Evolutionary conservation across 2,113 vertebrate species (phyloP).

Genomic region (Ictidomys tridecemlineatus): DNA sequence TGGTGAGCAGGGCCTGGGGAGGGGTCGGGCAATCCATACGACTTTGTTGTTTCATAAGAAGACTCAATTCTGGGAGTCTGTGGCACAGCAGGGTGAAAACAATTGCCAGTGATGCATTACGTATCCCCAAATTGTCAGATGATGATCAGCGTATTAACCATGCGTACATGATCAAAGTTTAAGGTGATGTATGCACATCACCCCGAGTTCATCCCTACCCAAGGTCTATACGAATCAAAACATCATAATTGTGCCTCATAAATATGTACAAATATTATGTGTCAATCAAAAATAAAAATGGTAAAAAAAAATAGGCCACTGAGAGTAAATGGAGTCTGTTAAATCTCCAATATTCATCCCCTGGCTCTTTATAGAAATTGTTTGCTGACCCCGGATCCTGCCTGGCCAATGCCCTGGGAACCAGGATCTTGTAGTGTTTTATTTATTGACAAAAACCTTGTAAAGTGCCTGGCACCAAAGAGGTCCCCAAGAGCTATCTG

Average conservation of each 20-base stretch:
- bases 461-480: too few species aligned
- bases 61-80: neutral
- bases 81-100: too few species aligned
- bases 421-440: neutral
- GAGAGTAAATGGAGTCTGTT: neutral
- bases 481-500: neutral
- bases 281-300: neutral
- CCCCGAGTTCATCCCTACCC: neutral
- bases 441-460: neutral
- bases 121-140: neutral
- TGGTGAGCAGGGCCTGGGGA: neutral
- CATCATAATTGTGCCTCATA: neutral
- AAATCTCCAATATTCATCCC: neutral
- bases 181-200: neutral
- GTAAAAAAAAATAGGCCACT: neutral
- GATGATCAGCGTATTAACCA: neutral
- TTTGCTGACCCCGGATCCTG: neutral
- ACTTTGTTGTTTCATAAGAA: too few species aligned
- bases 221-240: neutral
- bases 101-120: neutral
- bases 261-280: neutral
- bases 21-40: accelerated
- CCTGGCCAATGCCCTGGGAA: neutral
- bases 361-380: neutral
- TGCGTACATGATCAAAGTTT: neutral